Evolutionary conservation across 2,888 invertebrate genomes (phyloP).

Genomic region (Vandiemenella viatica): DNA sequence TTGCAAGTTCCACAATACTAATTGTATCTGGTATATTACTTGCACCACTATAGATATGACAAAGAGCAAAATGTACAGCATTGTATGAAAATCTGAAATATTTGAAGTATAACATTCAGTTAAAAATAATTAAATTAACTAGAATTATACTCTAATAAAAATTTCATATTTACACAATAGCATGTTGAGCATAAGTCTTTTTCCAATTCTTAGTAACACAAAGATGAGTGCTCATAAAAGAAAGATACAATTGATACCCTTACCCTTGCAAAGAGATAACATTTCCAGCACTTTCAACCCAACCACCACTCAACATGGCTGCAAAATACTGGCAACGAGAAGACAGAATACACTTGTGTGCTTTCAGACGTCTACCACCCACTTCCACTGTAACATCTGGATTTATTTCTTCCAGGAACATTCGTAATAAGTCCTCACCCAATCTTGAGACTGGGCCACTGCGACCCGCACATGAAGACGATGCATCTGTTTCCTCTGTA

Average conservation of each 20-base stretch:
- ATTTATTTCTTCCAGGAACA: constrained; percentile 83
- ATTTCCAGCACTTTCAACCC: constrained; percentile 65
- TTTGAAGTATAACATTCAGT: neutral
- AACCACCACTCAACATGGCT: constrained; percentile 73
- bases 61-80: constrained; percentile 77
- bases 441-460: constrained; percentile 32
- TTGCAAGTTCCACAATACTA: constrained; percentile 72
- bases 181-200: no score
- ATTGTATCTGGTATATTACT: constrained; percentile 76
- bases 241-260: no score
- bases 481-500: constrained; percentile 32
- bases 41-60: constrained; percentile 88
- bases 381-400: constrained; percentile 79
- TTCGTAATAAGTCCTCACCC: constrained; percentile 73
- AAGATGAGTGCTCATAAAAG: no score
- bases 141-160: neutral
- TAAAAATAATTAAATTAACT: neutral
- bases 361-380: constrained; percentile 64
- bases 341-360: constrained; percentile 82
- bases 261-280: constrained; percentile 73
- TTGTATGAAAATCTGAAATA: constrained; percentile 57
- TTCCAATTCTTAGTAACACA: no score
- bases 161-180: neutral
- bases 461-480: constrained; percentile 13
- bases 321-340: constrained; percentile 88